Base-by-base conservation (phyloP, 1,140 invertebrate species). In the Probaryconus sp. region DNA sequence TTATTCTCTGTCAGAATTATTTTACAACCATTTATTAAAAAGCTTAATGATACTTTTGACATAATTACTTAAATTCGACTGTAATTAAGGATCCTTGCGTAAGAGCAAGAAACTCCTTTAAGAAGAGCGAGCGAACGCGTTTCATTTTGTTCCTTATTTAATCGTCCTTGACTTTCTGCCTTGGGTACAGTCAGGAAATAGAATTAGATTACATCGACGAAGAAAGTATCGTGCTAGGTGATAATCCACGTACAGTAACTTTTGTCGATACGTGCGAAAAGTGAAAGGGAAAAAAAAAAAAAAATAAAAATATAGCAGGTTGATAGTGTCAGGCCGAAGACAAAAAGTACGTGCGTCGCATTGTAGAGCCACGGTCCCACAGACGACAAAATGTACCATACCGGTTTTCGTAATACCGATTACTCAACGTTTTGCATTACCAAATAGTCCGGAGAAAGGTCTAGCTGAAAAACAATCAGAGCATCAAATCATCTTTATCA, bases 221-320 rank as follows among this genome's bases (percentile, higher is more conserved):
- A 63, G 56, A 61, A 56, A 71, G 51, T 13, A 37, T 11, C 20
- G 24, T 2, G 30, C 11, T 55, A 55, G 33, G 48, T 14, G 35
- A 55, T 61, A 45, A 58, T 50, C 4, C 18, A 10, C 24, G 9
- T n/a, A n/a, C 17, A 18, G 13, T n/a, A 9, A 40, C 18, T 70
- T 61, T 70, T 63, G 56, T 63, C 38, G 30, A 18, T 37, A 43
- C 16, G 35, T 30, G 31, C n/a, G 17, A 30, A 51, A 73, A 73
- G 70, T 73, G 70, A 73, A 73, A 73, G 70, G 65, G 14, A 60
- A 17, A 51, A 65, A n/a, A n/a, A n/a, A n/a, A n/a, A n/a, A n/a
- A n/a, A n/a, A n/a, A n/a, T n/a, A n/a, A n/a, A 72, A 47, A 38
- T 20, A 24, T 60, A 58, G 18, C 45, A 31, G 51, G 13, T 9